Conservation (phyloP, 35 echinoderm and acorn worm genomes). For the Ptychodera flava region DNA sequence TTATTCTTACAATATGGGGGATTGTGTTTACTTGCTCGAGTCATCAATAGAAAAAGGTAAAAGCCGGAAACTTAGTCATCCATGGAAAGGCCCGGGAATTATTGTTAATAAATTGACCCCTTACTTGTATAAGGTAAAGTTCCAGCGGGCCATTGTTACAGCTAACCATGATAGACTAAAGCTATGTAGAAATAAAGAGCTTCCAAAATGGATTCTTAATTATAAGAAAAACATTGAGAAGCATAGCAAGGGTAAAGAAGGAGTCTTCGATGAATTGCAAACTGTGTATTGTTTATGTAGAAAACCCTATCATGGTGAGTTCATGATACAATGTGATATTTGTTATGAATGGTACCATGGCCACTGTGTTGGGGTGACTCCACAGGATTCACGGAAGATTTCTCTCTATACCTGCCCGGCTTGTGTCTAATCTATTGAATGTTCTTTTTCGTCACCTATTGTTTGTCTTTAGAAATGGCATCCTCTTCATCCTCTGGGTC, state of each 20-base stretch:
- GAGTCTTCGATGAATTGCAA: background rate
- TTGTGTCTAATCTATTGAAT: background rate
- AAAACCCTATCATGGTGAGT: background rate
- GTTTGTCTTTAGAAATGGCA: too few relatives aligned
- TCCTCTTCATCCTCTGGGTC: too few relatives aligned
- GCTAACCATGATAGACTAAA: constrained; percentile 53
- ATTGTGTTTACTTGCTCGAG: constrained; percentile 46
- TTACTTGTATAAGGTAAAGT: constrained; percentile 33
- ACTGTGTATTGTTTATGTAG: constrained; percentile 13
- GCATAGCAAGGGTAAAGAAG: background rate
- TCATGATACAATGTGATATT: constrained; percentile 19
- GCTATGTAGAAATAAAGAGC: background rate
- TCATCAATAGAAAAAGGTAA: constrained; percentile 2
- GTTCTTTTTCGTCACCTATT: too few relatives aligned
- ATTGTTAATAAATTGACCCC: constrained; percentile 24
- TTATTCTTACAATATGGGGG: constrained; percentile 10
- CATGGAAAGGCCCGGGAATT: constrained; percentile 45
- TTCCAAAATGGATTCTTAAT: background rate
- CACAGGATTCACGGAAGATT: background rate
- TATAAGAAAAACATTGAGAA: background rate
- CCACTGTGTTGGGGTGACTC: background rate
- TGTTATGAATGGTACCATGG: constrained; percentile 16
- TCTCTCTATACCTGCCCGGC: background rate
- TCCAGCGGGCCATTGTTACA: constrained; percentile 9
- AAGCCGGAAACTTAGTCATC: constrained; percentile 33